A percentile compares a stretch with the other conserved stretches of the same genome.
Conservation (phyloP, 2,888 invertebrate species). For the Oligia latruncula region DNA sequence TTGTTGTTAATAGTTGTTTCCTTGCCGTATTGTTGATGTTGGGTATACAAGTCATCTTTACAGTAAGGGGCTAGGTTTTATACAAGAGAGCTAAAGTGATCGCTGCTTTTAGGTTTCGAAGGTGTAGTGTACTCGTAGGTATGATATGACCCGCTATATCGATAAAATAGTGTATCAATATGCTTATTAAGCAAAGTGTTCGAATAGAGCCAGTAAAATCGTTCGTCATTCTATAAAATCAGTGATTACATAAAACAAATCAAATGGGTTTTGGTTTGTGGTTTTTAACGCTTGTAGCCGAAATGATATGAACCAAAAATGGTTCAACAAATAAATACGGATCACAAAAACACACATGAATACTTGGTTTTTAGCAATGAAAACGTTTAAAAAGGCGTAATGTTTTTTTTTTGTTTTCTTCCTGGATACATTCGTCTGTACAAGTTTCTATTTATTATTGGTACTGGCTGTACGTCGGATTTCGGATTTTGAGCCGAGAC, state of each 20-base stretch:
- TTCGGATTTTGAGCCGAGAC: neutral
- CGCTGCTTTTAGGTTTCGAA: neutral
- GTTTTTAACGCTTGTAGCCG: constrained; percentile 14
- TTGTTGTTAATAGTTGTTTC: constrained; percentile 32
- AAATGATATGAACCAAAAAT: constrained; percentile 14
- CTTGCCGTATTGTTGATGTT: neutral
- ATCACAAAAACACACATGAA: constrained; percentile 6
- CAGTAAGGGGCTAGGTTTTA: neutral
- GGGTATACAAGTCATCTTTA: neutral
- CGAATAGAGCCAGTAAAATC: neutral
- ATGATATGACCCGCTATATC: neutral
- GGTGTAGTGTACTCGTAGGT: neutral
- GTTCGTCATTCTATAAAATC: constrained; percentile 9
- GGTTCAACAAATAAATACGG: neutral
- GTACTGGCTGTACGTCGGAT: neutral
- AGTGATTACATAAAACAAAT: constrained; percentile 12
- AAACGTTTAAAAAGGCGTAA: neutral
- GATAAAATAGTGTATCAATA: neutral
- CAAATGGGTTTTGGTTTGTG: constrained; percentile 35
- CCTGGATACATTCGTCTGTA: neutral
- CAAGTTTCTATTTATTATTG: neutral
- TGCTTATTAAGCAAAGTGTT: constrained; percentile 2
- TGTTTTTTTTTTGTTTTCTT: neutral
- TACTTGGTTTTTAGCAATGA: neutral
- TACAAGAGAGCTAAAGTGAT: neutral